These are phyloP conservation scores for Conistra vaccinii DNA, from an alignment of 2,888 invertebrate species.

Conservation along the genomic window DNA sequence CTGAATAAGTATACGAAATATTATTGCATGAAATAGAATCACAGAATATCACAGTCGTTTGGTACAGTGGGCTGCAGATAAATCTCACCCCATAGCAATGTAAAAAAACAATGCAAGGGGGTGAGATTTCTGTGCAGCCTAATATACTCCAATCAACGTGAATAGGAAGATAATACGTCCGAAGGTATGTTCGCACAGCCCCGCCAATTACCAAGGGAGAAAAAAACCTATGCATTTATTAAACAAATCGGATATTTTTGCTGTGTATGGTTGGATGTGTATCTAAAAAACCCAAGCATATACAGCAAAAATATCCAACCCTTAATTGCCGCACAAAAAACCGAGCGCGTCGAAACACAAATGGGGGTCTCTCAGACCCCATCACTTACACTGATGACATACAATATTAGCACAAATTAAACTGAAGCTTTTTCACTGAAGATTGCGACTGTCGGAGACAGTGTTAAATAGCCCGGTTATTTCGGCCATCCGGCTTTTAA, in stretches of 20 bases:
- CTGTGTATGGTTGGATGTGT: too few species aligned
- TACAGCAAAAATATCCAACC: slow-evolving; percentile 44
- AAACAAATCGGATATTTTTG: slow-evolving; percentile 9
- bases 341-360: slow-evolving; percentile 54
- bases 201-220: slow-evolving; percentile 2
- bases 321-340: slow-evolving; percentile 50
- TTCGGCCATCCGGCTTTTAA: slow-evolving; percentile 69
- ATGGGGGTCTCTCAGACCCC: slow-evolving; percentile 47
- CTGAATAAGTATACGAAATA: too few species aligned
- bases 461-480: slow-evolving; percentile 77
- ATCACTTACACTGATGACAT: slow-evolving; percentile 54
- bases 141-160: too few species aligned
- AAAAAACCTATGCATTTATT: slow-evolving; percentile 33
- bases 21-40: neutral
- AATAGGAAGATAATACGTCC: neutral
- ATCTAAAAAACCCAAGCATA: neutral
- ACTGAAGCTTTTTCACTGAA: slow-evolving; percentile 66
- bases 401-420: slow-evolving; percentile 66
- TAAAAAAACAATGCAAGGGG: too few species aligned
- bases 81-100: too few species aligned
- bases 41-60: too few species aligned
- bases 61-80: too few species aligned
- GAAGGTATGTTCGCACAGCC: slow-evolving; percentile 1
- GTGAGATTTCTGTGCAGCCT: too few species aligned
- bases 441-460: slow-evolving; percentile 74